Percentiles rank a stretch among this genome's conserved stretches.
These are phyloP conservation scores for Polydesmus complanatus DNA, from an alignment of 2,888 invertebrate genomes.

Conservation along the genomic window DNA sequence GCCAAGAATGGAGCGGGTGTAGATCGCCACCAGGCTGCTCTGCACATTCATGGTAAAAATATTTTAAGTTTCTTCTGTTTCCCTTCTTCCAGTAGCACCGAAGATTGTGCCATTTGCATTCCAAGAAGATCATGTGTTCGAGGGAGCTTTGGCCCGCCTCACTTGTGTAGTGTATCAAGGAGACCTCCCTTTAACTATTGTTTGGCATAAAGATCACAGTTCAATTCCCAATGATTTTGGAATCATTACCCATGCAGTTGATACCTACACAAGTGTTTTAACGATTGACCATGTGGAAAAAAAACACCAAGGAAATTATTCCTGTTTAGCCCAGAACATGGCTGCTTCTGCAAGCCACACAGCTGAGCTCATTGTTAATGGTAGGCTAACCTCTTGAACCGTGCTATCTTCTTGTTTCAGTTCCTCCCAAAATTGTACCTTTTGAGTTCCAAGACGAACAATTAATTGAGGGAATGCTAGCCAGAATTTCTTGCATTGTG, in stretches of 20 bases:
- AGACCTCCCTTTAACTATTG: constrained; percentile 13
- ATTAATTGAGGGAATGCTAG: constrained; percentile 19
- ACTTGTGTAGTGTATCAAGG: constrained; percentile 15
- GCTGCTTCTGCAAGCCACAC: constrained; percentile 20
- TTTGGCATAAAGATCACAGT: constrained; percentile 3
- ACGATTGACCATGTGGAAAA: constrained; percentile 13
- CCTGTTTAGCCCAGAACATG: constrained; percentile 18
- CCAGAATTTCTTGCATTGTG: constrained; percentile 20
- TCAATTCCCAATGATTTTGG: background rate
- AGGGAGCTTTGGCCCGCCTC: constrained; percentile 12
- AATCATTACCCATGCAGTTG: constrained; percentile 3
- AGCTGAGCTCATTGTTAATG: constrained; percentile 16
- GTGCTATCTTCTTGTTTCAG: constrained; percentile 16
- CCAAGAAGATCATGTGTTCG: constrained; percentile 13
- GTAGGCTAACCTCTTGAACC: constrained; percentile 21
- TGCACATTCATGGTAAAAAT: background rate
- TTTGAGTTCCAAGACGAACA: constrained; percentile 17
- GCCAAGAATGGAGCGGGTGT: constrained; percentile 11
- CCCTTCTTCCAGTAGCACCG: constrained; percentile 55
- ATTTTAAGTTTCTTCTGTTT: background rate
- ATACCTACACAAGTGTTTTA: constrained; percentile 14
- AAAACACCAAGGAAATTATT: constrained; percentile 20
- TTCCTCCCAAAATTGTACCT: constrained; percentile 19
- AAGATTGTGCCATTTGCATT: constrained; percentile 25
- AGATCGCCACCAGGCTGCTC: background rate